A percentile compares a stretch with the other conserved stretches of the same genome.
phyloP scores from a whole-genome alignment of 2,113 vertebrate genomes.

The Butorides virescens region DNA sequence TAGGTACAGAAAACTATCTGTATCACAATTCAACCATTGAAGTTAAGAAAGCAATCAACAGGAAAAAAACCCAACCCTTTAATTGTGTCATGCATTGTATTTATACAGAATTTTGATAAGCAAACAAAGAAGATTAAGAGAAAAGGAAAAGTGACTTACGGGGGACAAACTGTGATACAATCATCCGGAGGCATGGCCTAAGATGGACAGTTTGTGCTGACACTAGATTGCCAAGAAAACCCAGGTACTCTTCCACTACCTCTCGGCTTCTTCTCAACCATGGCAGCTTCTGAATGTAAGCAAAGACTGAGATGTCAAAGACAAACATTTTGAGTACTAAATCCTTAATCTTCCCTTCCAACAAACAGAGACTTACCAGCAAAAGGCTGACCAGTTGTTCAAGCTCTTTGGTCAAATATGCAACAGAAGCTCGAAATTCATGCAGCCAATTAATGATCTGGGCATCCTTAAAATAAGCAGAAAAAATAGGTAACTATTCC shows the following conservation, averaged over 20 bases:
- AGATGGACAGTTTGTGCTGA: constrained; percentile 96
- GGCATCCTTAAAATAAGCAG: constrained; percentile 81
- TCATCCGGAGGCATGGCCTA: constrained; percentile 86
- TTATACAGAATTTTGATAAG: not conserved
- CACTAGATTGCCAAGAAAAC: constrained; percentile 91
- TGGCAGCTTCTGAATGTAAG: constrained; percentile 78
- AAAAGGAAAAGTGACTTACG: constrained; percentile 69
- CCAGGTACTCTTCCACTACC: constrained; percentile 92
- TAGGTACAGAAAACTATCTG: not conserved
- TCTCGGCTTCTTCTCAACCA: constrained; percentile 86
- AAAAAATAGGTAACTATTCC: not conserved
- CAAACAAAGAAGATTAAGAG: not conserved
- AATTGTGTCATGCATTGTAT: not conserved
- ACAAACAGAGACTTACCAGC: constrained; percentile 78
- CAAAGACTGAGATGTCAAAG: not conserved
- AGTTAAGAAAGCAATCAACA: not conserved
- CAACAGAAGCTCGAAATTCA: constrained; percentile 86
- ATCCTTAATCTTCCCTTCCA: not conserved
- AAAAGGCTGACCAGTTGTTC: constrained; percentile 87
- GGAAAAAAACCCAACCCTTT: accelerated
- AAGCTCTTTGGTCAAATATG: constrained; percentile 88
- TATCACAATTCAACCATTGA: not conserved
- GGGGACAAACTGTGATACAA: constrained; percentile 86
- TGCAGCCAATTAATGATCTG: constrained; percentile 95
- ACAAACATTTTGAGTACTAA: not conserved